Evolutionary conservation across 2,113 vertebrate species (phyloP).

Genomic region (Prolemur simus): DNA sequence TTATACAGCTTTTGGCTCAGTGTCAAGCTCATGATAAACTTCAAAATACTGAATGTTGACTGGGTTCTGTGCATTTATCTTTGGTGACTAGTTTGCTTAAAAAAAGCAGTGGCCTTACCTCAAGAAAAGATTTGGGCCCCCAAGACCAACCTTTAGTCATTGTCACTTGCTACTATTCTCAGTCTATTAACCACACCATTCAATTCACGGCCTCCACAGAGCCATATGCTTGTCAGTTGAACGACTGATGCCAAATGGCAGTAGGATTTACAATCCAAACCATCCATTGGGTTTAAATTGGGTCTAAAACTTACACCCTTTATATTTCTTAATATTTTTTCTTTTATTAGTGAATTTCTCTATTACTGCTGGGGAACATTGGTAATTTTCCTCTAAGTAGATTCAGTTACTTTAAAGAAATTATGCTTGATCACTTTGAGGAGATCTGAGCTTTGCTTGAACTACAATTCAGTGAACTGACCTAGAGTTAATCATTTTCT

Average conservation of each 20-base stretch:
- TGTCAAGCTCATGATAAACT: neutral
- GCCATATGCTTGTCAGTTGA: neutral
- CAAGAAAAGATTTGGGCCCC: neutral
- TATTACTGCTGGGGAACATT: slow-evolving; percentile 32
- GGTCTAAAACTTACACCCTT: neutral
- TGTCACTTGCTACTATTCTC: neutral
- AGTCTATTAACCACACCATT: neutral
- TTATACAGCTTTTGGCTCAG: neutral
- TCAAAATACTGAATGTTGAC: neutral
- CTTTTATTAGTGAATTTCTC: slow-evolving; percentile 45
- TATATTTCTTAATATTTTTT: slow-evolving; percentile 13
- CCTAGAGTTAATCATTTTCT: slow-evolving; percentile 77
- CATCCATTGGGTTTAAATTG: neutral
- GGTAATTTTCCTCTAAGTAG: slow-evolving; percentile 51
- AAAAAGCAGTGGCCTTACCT: neutral
- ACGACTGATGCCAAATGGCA: neutral
- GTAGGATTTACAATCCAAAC: neutral
- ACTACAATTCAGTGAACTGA: slow-evolving; percentile 75
- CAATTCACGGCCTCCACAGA: neutral
- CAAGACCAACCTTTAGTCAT: neutral
- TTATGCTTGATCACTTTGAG: slow-evolving; percentile 54
- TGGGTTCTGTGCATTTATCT: neutral
- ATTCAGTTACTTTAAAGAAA: slow-evolving; percentile 61
- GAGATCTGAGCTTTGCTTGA: slow-evolving; percentile 61
- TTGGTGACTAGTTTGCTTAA: neutral